These are phyloP conservation scores for Verasper variegatus DNA, from an alignment of 2,113 vertebrate genomes.

Conservation along the genomic window DNA sequence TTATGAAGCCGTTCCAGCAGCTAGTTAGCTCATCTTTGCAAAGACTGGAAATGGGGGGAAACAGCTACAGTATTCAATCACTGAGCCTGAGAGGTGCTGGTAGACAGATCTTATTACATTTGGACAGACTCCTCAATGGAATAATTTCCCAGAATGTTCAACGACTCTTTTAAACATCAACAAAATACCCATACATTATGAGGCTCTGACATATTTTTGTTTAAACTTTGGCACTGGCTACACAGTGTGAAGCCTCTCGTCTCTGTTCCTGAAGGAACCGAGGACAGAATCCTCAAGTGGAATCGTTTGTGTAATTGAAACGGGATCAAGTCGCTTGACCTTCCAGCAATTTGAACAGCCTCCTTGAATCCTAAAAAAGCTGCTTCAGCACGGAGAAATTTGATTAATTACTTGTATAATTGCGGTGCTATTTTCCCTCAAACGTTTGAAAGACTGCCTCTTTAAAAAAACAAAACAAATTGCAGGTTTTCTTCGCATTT, in stretches of 20 bases:
- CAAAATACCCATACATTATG: neutral
- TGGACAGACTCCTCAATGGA: neutral
- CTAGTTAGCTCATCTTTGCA: neutral
- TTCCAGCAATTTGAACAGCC: neutral
- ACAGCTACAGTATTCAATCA: neutral
- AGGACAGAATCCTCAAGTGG: neutral
- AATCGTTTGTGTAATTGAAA: slow-evolving; percentile 17
- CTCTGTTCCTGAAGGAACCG: neutral
- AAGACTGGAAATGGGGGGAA: neutral
- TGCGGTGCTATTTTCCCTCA: neutral
- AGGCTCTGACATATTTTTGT: neutral
- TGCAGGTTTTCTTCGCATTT: slow-evolving; percentile 21
- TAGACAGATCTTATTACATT: neutral
- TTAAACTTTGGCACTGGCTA: neutral
- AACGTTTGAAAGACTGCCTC: neutral
- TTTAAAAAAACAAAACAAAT: neutral
- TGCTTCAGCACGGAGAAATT: neutral
- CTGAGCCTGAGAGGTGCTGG: neutral
- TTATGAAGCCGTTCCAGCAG: neutral
- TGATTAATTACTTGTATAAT: slow-evolving; percentile 16
- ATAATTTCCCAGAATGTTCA: neutral
- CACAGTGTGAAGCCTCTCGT: slow-evolving; percentile 1
- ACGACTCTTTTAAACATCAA: neutral
- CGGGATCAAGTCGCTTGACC: neutral
- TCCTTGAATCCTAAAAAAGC: slow-evolving; percentile 8